Conservation (phyloP, 2,113 vertebrate species). For the Rhinichthys klamathensis region DNA sequence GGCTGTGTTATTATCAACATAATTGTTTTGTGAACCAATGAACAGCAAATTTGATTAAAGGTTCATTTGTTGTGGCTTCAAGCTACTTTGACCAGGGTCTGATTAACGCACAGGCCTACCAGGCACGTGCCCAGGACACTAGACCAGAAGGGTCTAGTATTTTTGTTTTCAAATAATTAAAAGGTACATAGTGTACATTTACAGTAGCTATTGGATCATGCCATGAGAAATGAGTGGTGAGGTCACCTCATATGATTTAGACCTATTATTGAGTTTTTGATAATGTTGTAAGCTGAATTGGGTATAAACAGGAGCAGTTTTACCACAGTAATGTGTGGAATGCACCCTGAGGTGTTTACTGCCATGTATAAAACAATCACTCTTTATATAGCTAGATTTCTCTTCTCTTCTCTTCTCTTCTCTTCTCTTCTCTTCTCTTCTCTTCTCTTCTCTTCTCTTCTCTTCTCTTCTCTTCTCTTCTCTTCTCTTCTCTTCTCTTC, state of each 20-base stretch:
- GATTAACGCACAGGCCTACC: no score
- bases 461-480: constrained; percentile 23
- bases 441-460: not conserved
- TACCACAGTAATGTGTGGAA: constrained; percentile 56
- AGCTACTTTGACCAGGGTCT: no score
- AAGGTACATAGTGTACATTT: no score
- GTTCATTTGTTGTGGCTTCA: no score
- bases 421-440: constrained; percentile 25
- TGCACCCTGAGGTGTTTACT: constrained; percentile 35
- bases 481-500: constrained; percentile 25
- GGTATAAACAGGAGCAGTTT: constrained; percentile 26
- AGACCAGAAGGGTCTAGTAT: no score
- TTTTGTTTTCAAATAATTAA: no score
- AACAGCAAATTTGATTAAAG: no score
- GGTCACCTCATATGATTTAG: constrained; percentile 59
- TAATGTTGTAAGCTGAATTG: constrained; percentile 54
- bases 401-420: constrained; percentile 3
- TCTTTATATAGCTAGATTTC: not conserved
- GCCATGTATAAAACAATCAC: not conserved
- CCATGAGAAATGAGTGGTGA: constrained; percentile 47
- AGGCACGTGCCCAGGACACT: no score
- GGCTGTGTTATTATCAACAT: no score
- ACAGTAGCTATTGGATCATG: constrained; percentile 24
- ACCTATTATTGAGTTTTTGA: constrained; percentile 33
- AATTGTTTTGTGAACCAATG: no score